These are phyloP conservation scores for Dynastes maya DNA, from an alignment of 2,888 invertebrate genomes.

Conservation along the genomic window DNA sequence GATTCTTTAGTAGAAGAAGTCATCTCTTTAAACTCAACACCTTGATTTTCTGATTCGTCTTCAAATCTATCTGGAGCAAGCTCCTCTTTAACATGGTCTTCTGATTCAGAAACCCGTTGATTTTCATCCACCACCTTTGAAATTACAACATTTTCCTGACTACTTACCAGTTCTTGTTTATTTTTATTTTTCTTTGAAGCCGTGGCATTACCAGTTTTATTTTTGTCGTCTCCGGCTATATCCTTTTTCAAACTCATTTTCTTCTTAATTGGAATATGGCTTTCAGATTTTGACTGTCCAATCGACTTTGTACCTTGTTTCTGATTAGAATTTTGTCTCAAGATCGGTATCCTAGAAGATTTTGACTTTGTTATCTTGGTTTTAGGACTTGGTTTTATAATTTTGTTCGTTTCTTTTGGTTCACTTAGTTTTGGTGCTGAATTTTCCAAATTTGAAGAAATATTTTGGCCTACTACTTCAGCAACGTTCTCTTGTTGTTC, in stretches of 20 bases:
- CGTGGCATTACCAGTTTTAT: neutral
- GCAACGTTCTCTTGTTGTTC: neutral
- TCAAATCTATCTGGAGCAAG: too few species aligned
- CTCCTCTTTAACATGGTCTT: too few species aligned
- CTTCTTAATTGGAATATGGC: slow-evolving; percentile 50
- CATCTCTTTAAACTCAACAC: too few species aligned
- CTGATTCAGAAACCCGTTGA: too few species aligned
- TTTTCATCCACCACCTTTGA: neutral
- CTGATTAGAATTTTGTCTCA: slow-evolving; percentile 63
- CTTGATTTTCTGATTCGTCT: too few species aligned
- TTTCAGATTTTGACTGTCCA: slow-evolving; percentile 47
- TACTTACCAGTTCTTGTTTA: neutral
- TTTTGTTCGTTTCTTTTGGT: neutral
- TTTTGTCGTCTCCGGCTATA: neutral
- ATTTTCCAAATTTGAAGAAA: too few species aligned
- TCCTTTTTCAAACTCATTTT: neutral
- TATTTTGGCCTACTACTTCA: neutral
- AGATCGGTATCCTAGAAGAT: slow-evolving; percentile 67
- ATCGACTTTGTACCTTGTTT: slow-evolving; percentile 53
- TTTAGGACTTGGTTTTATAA: slow-evolving; percentile 55
- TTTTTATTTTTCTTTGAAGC: neutral
- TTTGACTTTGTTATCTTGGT: slow-evolving; percentile 59
- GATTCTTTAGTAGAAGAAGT: too few species aligned
- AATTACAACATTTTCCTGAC: neutral
- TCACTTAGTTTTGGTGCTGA: neutral